phyloP scores from a whole-genome alignment of 1,140 invertebrate species.

The Drosophila ananassae region DNA sequence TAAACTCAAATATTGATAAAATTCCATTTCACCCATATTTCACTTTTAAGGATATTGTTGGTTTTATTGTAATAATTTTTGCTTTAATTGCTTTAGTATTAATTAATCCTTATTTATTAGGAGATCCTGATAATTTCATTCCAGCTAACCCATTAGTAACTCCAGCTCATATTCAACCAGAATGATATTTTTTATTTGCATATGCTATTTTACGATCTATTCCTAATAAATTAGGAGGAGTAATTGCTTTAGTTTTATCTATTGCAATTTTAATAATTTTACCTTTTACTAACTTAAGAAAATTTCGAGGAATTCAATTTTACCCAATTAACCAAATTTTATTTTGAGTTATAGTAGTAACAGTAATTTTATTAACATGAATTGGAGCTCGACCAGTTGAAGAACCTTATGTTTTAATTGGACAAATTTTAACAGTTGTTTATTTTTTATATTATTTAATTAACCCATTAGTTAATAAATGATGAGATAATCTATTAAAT shows the following conservation, averaged over 20 bases:
- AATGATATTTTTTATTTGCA: conserved; percentile 91
- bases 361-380: conserved; percentile 87
- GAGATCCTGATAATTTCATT: conserved; percentile 89
- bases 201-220: conserved; percentile 90
- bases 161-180: conserved; percentile 89
- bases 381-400: conserved; percentile 87
- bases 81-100: conserved; percentile 84
- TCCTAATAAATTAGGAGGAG: conserved; percentile 90
- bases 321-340: conserved; percentile 86
- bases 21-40: conserved; percentile 87
- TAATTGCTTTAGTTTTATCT: conserved; percentile 87
- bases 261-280: conserved; percentile 87
- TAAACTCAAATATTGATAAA: conserved; percentile 87
- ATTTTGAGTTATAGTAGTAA: conserved; percentile 86
- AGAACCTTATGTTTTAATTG: conserved; percentile 86
- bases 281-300: conserved; percentile 85
- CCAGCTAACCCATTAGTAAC: conserved; percentile 89
- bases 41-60: conserved; percentile 86
- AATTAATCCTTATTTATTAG: conserved; percentile 86
- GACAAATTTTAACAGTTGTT: conserved; percentile 86
- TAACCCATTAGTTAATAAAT: conserved; percentile 84
- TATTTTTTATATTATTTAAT: conserved; percentile 86
- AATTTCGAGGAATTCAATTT: conserved; percentile 85
- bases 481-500: conserved; percentile 85
- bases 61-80: conserved; percentile 85